phyloP scores from a whole-genome alignment of 2,113 vertebrate genomes.

The Enhydra lutris region DNA sequence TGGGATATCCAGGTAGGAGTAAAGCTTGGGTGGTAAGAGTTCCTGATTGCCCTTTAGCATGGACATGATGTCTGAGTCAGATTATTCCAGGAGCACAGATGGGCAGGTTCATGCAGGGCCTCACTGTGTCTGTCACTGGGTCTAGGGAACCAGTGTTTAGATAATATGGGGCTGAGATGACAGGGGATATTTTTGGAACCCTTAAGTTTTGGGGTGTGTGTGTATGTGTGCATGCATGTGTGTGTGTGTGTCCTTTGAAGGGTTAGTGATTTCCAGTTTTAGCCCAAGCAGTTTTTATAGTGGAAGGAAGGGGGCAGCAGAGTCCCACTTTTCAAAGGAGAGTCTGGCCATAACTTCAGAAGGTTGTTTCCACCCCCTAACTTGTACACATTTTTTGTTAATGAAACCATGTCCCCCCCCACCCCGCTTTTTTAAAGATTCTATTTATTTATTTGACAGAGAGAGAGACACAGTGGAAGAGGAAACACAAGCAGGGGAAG shows the following conservation, averaged over 20 bases:
- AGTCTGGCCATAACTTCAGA: accelerated
- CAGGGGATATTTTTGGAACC: neutral
- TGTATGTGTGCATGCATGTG: neutral
- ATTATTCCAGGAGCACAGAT: neutral
- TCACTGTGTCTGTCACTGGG: accelerated
- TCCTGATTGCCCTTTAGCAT: neutral
- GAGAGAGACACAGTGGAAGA: no score
- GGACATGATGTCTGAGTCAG: neutral
- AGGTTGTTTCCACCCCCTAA: accelerated
- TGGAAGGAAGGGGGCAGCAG: conserved; percentile 83
- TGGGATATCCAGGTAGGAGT: neutral
- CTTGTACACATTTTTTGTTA: conserved; percentile 2
- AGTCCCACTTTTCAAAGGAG: conserved; percentile 63
- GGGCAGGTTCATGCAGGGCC: neutral
- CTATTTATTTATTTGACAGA: no score
- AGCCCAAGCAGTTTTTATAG: conserved; percentile 11
- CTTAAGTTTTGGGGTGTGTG: neutral
- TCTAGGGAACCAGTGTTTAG: neutral
- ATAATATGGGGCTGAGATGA: neutral
- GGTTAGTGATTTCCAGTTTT: neutral
- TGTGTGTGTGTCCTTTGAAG: no score
- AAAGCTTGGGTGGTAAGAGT: neutral
- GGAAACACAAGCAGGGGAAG: no score
- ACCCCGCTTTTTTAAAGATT: neutral
- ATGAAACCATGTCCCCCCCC: neutral